These are phyloP conservation scores for Caradrina kadenii DNA, from an alignment of 2,888 invertebrate genomes.

Conservation along the genomic window DNA sequence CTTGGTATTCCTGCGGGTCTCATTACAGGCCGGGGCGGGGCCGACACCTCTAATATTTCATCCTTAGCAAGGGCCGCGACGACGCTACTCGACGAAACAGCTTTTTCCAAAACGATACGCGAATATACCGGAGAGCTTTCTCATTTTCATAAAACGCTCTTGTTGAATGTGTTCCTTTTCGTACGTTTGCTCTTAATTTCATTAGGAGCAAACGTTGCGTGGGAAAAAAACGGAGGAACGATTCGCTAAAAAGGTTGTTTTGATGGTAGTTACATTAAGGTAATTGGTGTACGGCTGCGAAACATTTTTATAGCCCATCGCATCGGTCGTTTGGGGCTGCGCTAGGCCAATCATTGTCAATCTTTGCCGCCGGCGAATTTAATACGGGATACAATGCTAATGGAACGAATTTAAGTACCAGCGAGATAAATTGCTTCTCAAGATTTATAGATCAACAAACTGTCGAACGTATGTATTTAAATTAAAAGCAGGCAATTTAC, in stretches of 20 bases:
- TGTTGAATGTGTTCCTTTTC: conserved; percentile 65
- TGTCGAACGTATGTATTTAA: conserved; percentile 74
- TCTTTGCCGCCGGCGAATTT: conserved; percentile 81
- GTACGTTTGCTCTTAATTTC: conserved; percentile 82
- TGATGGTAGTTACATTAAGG: conserved; percentile 88
- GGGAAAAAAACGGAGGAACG: conserved; percentile 77
- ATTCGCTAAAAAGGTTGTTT: conserved; percentile 86
- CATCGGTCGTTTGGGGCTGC: conserved; percentile 82
- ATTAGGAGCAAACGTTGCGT: conserved; percentile 81
- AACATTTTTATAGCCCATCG: conserved; percentile 87
- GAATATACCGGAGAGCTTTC: conserved; percentile 70
- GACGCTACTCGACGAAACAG: conserved; percentile 70
- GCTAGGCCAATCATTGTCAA: conserved; percentile 85
- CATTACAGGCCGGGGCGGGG: conserved; percentile 83
- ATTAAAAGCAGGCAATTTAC: conserved; percentile 72
- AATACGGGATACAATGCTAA: conserved; percentile 83
- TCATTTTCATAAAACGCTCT: conserved; percentile 79
- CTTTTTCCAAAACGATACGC: conserved; percentile 72
- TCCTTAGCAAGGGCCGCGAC: conserved; percentile 75
- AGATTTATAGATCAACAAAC: conserved; percentile 83
- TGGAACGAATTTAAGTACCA: conserved; percentile 83
- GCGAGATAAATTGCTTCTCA: conserved; percentile 80
- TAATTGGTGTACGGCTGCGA: conserved; percentile 87
- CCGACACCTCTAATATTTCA: conserved; percentile 87
- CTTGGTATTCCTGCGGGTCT: conserved; percentile 88